Conservation (phyloP, 2,113 vertebrate species). For the Ceyx cyanopectus region DNA sequence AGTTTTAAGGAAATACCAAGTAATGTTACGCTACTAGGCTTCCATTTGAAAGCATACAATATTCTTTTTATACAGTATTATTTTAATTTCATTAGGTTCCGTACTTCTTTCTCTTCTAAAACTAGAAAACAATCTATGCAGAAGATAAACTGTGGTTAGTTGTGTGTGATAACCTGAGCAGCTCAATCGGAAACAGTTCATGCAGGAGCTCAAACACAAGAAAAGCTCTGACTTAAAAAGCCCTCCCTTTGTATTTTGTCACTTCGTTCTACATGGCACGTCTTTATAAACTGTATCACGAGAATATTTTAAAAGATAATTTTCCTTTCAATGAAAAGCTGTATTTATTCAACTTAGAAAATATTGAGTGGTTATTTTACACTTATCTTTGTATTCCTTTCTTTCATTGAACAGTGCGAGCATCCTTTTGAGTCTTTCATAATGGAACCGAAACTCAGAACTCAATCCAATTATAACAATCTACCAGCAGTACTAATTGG, state of each 20-base stretch:
- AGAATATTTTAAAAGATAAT: not conserved
- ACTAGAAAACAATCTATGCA: not conserved
- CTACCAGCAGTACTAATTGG: slow-evolving; percentile 61
- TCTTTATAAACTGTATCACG: not conserved
- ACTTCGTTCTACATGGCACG: not conserved
- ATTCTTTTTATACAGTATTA: not conserved
- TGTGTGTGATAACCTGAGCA: not conserved
- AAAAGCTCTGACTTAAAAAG: not conserved
- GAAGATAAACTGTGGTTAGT: not conserved
- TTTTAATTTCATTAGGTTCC: not conserved
- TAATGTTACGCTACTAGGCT: not conserved
- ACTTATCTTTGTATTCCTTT: not conserved
- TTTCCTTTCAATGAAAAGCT: not conserved
- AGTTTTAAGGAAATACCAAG: not conserved
- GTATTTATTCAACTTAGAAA: not conserved
- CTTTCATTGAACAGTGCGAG: not conserved
- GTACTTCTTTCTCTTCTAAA: not conserved
- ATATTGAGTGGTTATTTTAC: not conserved
- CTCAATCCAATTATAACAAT: slow-evolving; percentile 65
- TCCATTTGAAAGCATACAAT: not conserved
- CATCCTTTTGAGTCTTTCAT: slow-evolving; percentile 39
- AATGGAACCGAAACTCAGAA: slow-evolving; percentile 61
- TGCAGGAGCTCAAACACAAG: not conserved
- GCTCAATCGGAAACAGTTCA: not conserved
- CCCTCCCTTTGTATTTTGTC: not conserved